phyloP scores from a whole-genome alignment of 2,888 invertebrate genomes.

The Ctena decussata region DNA sequence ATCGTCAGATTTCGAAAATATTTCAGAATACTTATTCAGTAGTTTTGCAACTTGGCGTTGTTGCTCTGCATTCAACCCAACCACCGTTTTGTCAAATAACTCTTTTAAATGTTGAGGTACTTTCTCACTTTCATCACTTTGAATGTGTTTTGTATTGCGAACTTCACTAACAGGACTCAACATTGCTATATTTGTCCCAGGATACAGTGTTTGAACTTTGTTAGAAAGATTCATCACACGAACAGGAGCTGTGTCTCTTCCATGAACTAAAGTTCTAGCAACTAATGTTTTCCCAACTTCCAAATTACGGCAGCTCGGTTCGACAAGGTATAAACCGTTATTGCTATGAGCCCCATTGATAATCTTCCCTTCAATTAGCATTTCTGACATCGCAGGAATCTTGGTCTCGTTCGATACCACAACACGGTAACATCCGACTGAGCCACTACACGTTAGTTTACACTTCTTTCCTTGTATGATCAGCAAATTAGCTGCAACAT shows the following conservation, averaged over 20 bases:
- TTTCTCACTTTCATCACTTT: neutral
- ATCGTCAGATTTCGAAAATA: slow-evolving; percentile 27
- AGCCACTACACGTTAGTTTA: no score
- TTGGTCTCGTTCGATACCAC: neutral
- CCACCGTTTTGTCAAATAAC: neutral
- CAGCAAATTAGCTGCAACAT: no score
- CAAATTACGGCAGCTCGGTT: slow-evolving; percentile 13
- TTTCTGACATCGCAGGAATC: slow-evolving; percentile 37
- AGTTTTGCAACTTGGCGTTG: neutral
- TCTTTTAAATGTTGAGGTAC: slow-evolving; percentile 13
- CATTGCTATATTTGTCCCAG: slow-evolving; percentile 38
- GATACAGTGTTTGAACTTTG: slow-evolving; percentile 30
- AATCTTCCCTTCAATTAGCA: slow-evolving; percentile 12
- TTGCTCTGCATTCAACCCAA: neutral
- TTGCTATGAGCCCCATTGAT: neutral
- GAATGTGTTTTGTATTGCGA: neutral
- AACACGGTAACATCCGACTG: slow-evolving; percentile 20
- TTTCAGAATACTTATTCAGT: slow-evolving; percentile 20
- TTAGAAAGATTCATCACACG: slow-evolving; percentile 50
- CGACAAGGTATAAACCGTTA: slow-evolving; percentile 23
- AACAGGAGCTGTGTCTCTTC: slow-evolving; percentile 34
- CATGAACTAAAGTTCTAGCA: slow-evolving; percentile 40
- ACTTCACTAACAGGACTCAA: slow-evolving; percentile 14
- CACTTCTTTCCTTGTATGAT: no score
- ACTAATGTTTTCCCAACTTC: slow-evolving; percentile 19